These are phyloP conservation scores for Pygathrix nemaeus DNA, from an alignment of 2,113 vertebrate species.

Conservation along the genomic window DNA sequence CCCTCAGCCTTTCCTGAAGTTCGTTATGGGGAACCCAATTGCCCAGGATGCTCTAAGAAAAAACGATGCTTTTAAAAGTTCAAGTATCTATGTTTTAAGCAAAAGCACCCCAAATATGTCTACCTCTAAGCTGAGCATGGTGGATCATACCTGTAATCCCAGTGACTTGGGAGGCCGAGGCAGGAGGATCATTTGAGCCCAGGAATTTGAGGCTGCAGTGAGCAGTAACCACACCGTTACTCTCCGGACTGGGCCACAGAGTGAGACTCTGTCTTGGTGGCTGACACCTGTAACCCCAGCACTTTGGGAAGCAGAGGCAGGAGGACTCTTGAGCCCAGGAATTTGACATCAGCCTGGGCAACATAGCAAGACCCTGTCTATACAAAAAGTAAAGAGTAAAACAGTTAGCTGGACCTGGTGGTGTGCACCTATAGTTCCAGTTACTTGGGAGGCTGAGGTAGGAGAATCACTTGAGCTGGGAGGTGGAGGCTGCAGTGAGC, in stretches of 20 bases:
- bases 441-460: background rate
- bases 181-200: background rate
- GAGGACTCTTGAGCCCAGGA: no score
- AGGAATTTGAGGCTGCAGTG: background rate
- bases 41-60: background rate
- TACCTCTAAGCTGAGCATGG: background rate
- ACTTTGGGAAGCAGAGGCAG: no score
- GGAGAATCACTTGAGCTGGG: no score
- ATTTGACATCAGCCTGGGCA: no score
- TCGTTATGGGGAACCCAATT: fast-evolving
- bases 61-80: background rate
- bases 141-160: background rate
- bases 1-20: background rate
- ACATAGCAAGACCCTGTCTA: no score
- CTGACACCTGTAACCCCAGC: no score
- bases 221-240: background rate
- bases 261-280: background rate
- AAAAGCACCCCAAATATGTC: background rate
- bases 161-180: background rate
- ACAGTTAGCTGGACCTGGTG: background rate
- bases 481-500: background rate
- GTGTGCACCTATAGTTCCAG: background rate
- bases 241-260: background rate
- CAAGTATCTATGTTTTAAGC: background rate
- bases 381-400: no score